Percentiles rank a stretch among this genome's conserved stretches.
These are phyloP conservation scores for Lepus timidus DNA, from an alignment of 2,113 vertebrate species.

Conservation along the genomic window DNA sequence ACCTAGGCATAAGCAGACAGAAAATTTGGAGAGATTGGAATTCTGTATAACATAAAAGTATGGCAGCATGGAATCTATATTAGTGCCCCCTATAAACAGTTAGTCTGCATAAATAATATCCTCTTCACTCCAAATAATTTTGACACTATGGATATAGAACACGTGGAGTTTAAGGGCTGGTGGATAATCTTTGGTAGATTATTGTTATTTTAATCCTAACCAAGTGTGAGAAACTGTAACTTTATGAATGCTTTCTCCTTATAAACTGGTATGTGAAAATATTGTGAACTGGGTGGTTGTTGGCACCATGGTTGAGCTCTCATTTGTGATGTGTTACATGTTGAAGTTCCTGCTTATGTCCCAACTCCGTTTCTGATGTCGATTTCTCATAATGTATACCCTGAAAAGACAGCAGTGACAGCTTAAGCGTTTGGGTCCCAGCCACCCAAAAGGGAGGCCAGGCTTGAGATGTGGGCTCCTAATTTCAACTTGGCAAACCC, in stretches of 20 bases:
- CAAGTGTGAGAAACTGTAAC: neutral
- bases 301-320: no score
- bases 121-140: neutral
- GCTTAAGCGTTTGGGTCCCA: no score
- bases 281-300: neutral
- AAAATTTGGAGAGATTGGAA: neutral
- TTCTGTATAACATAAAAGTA: neutral
- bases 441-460: no score
- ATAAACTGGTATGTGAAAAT: neutral
- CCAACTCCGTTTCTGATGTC: no score
- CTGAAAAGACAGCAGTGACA: no score
- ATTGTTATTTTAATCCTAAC: neutral
- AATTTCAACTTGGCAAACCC: no score
- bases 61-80: neutral
- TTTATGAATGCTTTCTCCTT: neutral
- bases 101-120: neutral
- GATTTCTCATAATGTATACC: no score
- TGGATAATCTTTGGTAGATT: neutral
- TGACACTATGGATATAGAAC: neutral
- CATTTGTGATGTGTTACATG: no score
- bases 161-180: neutral
- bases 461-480: no score
- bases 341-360: no score
- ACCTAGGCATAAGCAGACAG: neutral
- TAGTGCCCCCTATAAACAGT: neutral